Conservation (phyloP, 2,888 invertebrate species). For the Eupithecia abbreviata region DNA sequence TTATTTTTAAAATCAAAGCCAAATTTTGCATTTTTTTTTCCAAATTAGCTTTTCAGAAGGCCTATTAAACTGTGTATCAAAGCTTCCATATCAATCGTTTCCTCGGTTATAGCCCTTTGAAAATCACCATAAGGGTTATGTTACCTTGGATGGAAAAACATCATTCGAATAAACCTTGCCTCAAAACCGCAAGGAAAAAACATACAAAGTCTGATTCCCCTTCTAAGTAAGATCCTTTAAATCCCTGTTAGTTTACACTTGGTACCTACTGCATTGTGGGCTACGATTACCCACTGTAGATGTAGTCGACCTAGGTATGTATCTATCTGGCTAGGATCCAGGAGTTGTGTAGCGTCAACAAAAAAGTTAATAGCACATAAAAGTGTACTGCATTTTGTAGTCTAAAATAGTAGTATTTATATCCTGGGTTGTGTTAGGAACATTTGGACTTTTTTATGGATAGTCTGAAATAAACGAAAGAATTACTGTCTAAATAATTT, state of each 20-base stretch:
- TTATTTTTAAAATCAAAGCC: too few relatives aligned
- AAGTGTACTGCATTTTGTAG: neutral
- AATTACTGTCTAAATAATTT: neutral
- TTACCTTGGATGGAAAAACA: neutral
- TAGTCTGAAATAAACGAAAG: neutral
- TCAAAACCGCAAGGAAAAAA: neutral
- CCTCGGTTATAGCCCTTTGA: too few relatives aligned
- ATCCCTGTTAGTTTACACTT: conserved; percentile 43
- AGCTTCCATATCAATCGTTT: too few relatives aligned
- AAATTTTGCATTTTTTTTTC: too few relatives aligned
- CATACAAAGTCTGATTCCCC: conserved; percentile 13
- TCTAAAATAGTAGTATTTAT: neutral
- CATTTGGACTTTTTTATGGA: neutral
- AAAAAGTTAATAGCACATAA: neutral
- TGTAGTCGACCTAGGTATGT: conserved; percentile 34
- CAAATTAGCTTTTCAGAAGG: too few relatives aligned
- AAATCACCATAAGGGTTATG: too few relatives aligned
- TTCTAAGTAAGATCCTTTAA: conserved; percentile 30
- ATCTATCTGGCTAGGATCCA: conserved; percentile 24
- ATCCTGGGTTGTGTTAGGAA: neutral
- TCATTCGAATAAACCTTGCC: neutral
- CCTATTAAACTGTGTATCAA: too few relatives aligned
- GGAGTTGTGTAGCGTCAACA: conserved; percentile 45
- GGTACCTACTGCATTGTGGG: conserved; percentile 61
- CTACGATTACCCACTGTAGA: conserved; percentile 61